Conservation (phyloP, 1,140 invertebrate species). For the Drosophila bocki region DNA sequence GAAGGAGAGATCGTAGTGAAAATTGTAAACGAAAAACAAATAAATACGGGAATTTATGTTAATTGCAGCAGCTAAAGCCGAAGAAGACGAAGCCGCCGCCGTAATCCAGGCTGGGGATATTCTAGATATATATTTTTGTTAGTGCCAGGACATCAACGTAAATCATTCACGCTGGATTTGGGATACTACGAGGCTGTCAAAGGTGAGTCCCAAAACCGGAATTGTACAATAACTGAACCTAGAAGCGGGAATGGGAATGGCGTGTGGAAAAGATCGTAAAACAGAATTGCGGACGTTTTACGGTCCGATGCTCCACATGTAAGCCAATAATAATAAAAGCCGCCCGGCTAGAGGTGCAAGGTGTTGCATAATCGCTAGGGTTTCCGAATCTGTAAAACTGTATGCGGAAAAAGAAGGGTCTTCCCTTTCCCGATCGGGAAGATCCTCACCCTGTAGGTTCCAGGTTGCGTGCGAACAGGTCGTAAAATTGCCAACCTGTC, state of each 20-base stretch:
- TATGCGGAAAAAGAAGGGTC: constrained; percentile 24
- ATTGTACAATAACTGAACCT: background rate
- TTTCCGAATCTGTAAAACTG: constrained; percentile 21
- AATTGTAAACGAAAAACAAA: constrained; percentile 50
- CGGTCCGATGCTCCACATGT: constrained; percentile 44
- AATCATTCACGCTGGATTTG: constrained; percentile 85
- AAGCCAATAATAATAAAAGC: constrained; percentile 40
- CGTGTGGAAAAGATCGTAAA: constrained; percentile 21
- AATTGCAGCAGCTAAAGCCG: constrained; percentile 34
- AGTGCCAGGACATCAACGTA: constrained; percentile 65
- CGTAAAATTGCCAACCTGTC: constrained; percentile 42
- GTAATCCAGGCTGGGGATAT: constrained; percentile 37
- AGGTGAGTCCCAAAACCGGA: constrained; percentile 62
- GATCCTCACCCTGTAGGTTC: constrained; percentile 12
- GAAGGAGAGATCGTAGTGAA: constrained; percentile 59
- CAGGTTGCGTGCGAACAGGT: constrained; percentile 33
- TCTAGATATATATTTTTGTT: constrained; percentile 46
- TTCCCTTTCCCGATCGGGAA: constrained; percentile 18
- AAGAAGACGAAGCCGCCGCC: constrained; percentile 28
- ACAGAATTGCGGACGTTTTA: constrained; percentile 28
- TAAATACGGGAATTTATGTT: constrained; percentile 48
- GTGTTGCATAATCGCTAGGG: constrained; percentile 40
- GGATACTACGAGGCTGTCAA: constrained; percentile 85
- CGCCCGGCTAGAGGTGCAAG: constrained; percentile 15
- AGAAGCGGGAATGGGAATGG: background rate